Evolutionary conservation across 2,797 vertebrate genomes (phyloP).

Genomic region (Poeciliopsis gracilis): DNA sequence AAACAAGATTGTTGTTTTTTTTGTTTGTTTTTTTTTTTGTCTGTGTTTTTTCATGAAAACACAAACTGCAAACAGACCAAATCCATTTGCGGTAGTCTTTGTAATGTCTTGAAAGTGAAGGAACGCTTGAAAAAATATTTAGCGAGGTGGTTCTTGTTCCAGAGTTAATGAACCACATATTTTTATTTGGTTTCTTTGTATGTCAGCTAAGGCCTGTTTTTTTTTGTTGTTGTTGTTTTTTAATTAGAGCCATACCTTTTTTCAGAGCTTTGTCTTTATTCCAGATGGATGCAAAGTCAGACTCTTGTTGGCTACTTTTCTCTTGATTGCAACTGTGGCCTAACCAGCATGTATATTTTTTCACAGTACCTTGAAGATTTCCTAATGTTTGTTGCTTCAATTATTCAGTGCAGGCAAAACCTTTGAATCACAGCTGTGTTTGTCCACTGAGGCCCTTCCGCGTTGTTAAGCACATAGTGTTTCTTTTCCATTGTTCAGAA

Average conservation of each 20-base stretch:
- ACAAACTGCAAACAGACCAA: not conserved
- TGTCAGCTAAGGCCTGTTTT: not conserved
- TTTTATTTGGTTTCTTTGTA: not conserved
- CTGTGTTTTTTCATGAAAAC: not conserved
- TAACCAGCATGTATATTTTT: slow-evolving; percentile 59
- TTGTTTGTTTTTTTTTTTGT: not conserved
- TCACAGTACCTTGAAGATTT: slow-evolving; percentile 56
- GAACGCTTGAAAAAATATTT: not conserved
- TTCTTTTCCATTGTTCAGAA: slow-evolving; percentile 57
- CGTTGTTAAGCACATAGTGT: slow-evolving; percentile 73
- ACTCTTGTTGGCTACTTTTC: not conserved
- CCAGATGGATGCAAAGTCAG: not conserved
- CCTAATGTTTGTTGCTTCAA: slow-evolving; percentile 62
- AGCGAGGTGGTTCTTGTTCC: not conserved
- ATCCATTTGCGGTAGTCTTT: not conserved
- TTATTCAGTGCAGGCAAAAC: slow-evolving; percentile 67
- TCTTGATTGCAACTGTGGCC: slow-evolving; percentile 1
- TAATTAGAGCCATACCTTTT: not conserved
- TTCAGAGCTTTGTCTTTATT: not conserved
- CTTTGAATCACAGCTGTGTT: slow-evolving; percentile 61
- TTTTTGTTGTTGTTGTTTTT: not conserved
- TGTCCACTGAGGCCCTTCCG: slow-evolving; percentile 57
- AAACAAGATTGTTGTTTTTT: slow-evolving; percentile 3
- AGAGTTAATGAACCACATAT: not conserved
- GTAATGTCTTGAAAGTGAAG: not conserved